Evolutionary conservation across 2,797 vertebrate genomes (phyloP).

Genomic region (Champsocephalus esox): DNA sequence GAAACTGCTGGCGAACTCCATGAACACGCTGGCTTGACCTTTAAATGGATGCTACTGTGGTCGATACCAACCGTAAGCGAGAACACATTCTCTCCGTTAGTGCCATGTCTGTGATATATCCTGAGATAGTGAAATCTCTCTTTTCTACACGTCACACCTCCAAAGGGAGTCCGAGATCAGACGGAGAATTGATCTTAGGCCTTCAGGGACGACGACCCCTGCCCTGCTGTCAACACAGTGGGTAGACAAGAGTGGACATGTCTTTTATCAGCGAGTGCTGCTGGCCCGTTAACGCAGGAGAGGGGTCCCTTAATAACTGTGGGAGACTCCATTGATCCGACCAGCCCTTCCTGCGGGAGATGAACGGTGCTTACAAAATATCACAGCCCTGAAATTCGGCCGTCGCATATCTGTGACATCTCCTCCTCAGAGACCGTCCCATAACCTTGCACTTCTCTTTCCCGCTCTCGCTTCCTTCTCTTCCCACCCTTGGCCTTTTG

Average conservation of each 20-base stretch:
- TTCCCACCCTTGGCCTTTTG: constrained; percentile 61
- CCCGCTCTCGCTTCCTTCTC: constrained; percentile 40
- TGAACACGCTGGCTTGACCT: constrained; percentile 2
- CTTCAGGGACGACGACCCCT: constrained; percentile 25
- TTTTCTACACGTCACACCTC: neutral
- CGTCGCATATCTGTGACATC: constrained; percentile 77
- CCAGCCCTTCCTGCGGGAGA: constrained; percentile 70
- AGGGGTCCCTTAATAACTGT: constrained; percentile 62
- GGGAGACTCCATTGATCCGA: constrained; percentile 70
- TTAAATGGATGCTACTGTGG: neutral
- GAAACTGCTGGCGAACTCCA: neutral
- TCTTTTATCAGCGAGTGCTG: constrained; percentile 63
- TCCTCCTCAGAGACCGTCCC: constrained; percentile 62
- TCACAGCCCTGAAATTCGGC: constrained; percentile 59
- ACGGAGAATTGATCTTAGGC: constrained; percentile 21
- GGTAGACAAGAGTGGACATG: constrained; percentile 42
- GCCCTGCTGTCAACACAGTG: constrained; percentile 31
- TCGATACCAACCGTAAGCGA: neutral
- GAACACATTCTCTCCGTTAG: neutral
- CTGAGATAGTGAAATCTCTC: constrained; percentile 11
- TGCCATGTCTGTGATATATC: neutral
- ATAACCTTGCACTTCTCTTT: constrained; percentile 41
- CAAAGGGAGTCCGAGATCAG: constrained; percentile 8
- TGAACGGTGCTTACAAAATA: constrained; percentile 69
- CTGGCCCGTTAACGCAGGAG: constrained; percentile 69